phyloP scores from a whole-genome alignment of 2,113 vertebrate species.

The Agelaius phoeniceus region DNA sequence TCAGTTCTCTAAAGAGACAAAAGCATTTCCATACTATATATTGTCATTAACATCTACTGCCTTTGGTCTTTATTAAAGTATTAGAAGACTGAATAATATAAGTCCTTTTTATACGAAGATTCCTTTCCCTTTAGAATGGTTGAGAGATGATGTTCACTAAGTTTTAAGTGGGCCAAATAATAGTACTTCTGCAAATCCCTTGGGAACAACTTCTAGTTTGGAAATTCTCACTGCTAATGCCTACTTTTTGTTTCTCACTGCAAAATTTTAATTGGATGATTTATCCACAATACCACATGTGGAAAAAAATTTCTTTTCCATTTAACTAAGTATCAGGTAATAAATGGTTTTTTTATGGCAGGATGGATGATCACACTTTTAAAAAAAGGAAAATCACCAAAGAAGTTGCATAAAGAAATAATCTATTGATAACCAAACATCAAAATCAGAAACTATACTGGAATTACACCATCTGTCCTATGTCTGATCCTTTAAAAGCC shows the following conservation, averaged over 20 bases:
- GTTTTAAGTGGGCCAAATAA: background rate
- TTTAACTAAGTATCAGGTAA: background rate
- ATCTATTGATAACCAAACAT: background rate
- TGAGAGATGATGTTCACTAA: background rate
- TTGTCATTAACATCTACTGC: background rate
- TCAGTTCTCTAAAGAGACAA: background rate
- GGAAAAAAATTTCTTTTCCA: background rate
- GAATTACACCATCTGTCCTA: background rate
- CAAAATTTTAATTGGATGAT: background rate
- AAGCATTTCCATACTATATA: background rate
- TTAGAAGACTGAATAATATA: background rate
- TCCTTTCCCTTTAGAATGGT: background rate
- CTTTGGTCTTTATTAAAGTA: background rate
- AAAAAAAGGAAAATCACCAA: background rate
- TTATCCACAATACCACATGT: background rate
- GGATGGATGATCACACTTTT: fast-evolving
- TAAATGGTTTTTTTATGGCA: background rate
- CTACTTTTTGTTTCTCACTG: background rate
- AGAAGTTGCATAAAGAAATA: background rate
- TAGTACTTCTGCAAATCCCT: background rate
- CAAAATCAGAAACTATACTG: background rate
- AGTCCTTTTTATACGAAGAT: background rate
- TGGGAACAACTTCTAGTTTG: background rate
- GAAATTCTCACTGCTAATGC: background rate
- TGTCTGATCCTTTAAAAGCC: background rate